phyloP scores from a whole-genome alignment of 1,140 invertebrate species.

The Chelonus insularis region DNA sequence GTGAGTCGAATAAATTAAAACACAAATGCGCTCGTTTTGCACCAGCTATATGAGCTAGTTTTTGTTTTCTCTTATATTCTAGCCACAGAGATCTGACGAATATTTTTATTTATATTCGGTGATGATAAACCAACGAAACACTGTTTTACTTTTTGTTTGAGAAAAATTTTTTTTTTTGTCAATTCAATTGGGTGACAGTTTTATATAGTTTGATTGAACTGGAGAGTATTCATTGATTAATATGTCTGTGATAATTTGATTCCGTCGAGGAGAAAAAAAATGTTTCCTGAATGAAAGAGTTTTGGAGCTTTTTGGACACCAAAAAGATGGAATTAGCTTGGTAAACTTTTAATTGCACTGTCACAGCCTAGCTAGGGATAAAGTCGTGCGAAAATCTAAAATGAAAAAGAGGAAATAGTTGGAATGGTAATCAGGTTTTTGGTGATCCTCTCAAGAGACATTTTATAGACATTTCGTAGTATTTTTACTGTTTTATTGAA shows the following conservation, averaged over 20 bases:
- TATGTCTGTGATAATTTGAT: too few relatives aligned
- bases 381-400: neutral
- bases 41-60: neutral
- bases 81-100: too few relatives aligned
- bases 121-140: neutral
- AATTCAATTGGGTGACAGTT: too few relatives aligned
- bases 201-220: too few relatives aligned
- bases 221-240: too few relatives aligned
- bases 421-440: conserved; percentile 8
- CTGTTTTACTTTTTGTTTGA: neutral
- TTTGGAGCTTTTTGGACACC: conserved; percentile 6
- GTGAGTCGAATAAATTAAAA: conserved; percentile 26
- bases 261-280: too few relatives aligned
- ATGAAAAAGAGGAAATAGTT: conserved; percentile 13
- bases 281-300: too few relatives aligned
- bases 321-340: conserved; percentile 15
- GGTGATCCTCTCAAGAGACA: conserved; percentile 2
- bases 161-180: neutral
- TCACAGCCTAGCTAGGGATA: neutral
- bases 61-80: neutral
- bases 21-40: conserved; percentile 18
- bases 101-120: neutral
- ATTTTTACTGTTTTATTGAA: conserved; percentile 14
- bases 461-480: conserved; percentile 16
- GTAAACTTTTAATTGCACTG: conserved; percentile 26